A percentile compares a stretch with the other conserved stretches of the same genome.
These are phyloP conservation scores for Chironomus striatipennis DNA, from an alignment of 1,140 invertebrate species.

Conservation along the genomic window DNA sequence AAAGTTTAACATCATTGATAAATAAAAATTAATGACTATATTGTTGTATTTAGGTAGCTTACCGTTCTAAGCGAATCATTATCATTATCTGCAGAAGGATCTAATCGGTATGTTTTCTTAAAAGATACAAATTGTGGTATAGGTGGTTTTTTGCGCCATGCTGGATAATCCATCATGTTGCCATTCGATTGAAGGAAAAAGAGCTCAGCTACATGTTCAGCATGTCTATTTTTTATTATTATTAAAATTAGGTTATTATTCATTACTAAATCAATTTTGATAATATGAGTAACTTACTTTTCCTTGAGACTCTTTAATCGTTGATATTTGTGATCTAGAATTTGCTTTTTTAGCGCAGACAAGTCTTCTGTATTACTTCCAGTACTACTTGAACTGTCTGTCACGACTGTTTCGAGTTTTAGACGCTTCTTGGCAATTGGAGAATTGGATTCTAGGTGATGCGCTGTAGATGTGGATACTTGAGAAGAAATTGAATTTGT, in stretches of 20 bases:
- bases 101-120: constrained; percentile 63
- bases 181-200: constrained; percentile 78
- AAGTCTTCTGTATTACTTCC: constrained; percentile 31
- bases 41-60: not conserved
- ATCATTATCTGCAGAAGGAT: constrained; percentile 46
- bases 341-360: constrained; percentile 37
- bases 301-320: constrained; percentile 39
- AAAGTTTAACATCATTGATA: constrained; percentile 30
- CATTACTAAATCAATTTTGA: too few relatives aligned
- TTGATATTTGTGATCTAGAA: constrained; percentile 37
- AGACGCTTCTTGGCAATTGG: constrained; percentile 18
- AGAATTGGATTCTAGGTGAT: not conserved
- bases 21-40: too few relatives aligned
- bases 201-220: constrained; percentile 71
- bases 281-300: constrained; percentile 34
- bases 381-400: not conserved
- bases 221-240: constrained; percentile 45
- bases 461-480: not conserved
- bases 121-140: constrained; percentile 63
- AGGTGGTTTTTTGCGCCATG: constrained; percentile 70
- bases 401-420: not conserved
- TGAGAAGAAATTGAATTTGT: not conserved
- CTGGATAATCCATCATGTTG: constrained; percentile 77
- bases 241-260: not conserved
- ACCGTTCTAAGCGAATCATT: constrained; percentile 22